Percentiles rank a stretch among this genome's conserved stretches.
Conservation (phyloP, 2,888 invertebrate genomes). For the Vanessa cardui region DNA sequence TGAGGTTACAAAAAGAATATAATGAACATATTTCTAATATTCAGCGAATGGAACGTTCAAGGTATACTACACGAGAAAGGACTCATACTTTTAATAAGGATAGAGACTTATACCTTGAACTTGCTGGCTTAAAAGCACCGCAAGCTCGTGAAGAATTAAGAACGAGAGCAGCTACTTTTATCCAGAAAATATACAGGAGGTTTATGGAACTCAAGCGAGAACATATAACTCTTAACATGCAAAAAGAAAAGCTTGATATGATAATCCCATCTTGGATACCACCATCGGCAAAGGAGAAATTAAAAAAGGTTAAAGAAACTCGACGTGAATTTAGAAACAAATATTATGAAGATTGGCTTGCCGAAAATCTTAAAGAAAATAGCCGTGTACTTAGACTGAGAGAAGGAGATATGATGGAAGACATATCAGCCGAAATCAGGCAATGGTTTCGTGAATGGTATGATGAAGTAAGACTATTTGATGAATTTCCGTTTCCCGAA, state of each 20-base stretch:
- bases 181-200: conserved; percentile 66
- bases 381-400: conserved; percentile 74
- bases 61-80: conserved; percentile 49
- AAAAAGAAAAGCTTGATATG: conserved; percentile 82
- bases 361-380: conserved; percentile 76
- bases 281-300: conserved; percentile 69
- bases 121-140: conserved; percentile 67
- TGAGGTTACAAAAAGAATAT: conserved; percentile 56
- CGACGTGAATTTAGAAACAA: conserved; percentile 73
- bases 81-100: conserved; percentile 62
- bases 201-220: conserved; percentile 68
- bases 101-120: conserved; percentile 62
- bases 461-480: conserved; percentile 81
- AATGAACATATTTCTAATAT: conserved; percentile 58
- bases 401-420: conserved; percentile 86
- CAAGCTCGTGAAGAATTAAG: conserved; percentile 51
- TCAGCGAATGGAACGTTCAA: conserved; percentile 72
- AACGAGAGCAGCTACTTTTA: conserved; percentile 56
- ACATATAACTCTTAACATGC: conserved; percentile 61
- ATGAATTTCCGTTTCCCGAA: conserved; percentile 87
- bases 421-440: conserved; percentile 88
- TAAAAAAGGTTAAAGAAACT: conserved; percentile 71
- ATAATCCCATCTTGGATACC: conserved; percentile 76
- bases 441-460: conserved; percentile 89
- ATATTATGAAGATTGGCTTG: conserved; percentile 70